phyloP scores from a whole-genome alignment of 2,888 invertebrate genomes.

The Orthosia gothica region DNA sequence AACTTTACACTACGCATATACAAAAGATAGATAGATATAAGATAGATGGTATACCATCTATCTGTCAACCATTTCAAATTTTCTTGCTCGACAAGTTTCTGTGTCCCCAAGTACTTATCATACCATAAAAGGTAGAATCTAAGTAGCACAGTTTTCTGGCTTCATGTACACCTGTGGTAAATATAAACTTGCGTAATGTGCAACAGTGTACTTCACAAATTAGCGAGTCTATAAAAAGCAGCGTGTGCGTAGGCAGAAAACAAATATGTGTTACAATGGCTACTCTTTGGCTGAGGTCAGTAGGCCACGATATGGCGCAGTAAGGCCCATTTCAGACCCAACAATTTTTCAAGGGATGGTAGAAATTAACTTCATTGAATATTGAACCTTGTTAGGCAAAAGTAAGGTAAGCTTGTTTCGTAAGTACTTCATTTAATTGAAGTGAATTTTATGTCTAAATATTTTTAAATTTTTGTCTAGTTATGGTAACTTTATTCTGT shows the following conservation, averaged over 20 bases:
- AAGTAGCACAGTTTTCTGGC: constrained; percentile 27
- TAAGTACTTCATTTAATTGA: constrained; percentile 7
- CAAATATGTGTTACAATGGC: constrained; percentile 19
- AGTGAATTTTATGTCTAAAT: not conserved
- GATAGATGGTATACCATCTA: no score
- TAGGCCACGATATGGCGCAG: constrained; percentile 65
- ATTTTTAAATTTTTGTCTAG: constrained; percentile 9
- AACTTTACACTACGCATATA: not conserved
- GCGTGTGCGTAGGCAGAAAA: constrained; percentile 62
- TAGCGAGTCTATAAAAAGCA: constrained; percentile 65
- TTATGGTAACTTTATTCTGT: constrained; percentile 18
- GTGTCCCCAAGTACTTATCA: constrained; percentile 44
- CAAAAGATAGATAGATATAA: no score
- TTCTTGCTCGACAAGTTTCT: constrained; percentile 18
- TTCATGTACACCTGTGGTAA: constrained; percentile 11
- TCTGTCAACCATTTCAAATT: constrained; percentile 25
- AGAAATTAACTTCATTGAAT: not conserved
- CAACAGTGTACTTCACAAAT: constrained; percentile 55
- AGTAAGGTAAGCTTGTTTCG: no score
- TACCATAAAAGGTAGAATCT: constrained; percentile 22
- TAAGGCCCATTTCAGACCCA: constrained; percentile 62
- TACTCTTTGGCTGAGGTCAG: constrained; percentile 67
- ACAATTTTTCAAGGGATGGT: constrained; percentile 28
- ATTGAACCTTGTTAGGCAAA: not conserved
- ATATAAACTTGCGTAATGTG: constrained; percentile 23